These are phyloP conservation scores for Zaprionus camerounensis DNA, from an alignment of 1,140 invertebrate species.

Conservation along the genomic window DNA sequence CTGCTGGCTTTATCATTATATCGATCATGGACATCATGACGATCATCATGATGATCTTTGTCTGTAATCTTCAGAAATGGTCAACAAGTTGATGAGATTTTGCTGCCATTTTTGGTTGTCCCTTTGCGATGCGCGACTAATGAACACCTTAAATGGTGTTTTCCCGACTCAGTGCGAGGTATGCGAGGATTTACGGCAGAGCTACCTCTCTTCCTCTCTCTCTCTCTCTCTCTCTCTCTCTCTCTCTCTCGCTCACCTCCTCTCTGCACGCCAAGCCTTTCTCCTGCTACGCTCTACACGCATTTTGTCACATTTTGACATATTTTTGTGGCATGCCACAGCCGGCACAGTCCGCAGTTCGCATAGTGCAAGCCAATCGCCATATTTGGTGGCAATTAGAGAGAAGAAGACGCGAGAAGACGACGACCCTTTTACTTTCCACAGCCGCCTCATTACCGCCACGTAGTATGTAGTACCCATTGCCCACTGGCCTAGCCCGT, in stretches of 20 bases:
- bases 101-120: constrained; percentile 73
- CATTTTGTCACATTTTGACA: constrained; percentile 83
- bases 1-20: constrained; percentile 51
- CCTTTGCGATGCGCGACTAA: constrained; percentile 68
- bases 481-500: constrained; percentile 51
- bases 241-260: background rate
- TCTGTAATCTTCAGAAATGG: constrained; percentile 62
- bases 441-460: constrained; percentile 7
- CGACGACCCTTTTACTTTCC: constrained; percentile 72
- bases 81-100: constrained; percentile 69
- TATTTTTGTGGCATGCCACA: constrained; percentile 61
- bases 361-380: constrained; percentile 50
- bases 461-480: background rate
- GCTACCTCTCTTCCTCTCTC: too few relatives aligned
- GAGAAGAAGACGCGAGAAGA: constrained; percentile 24
- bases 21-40: constrained; percentile 18
- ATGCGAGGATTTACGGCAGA: constrained; percentile 53
- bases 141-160: constrained; percentile 79
- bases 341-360: constrained; percentile 29
- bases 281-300: constrained; percentile 55
- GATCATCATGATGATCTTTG: constrained; percentile 48
- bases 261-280: constrained; percentile 15
- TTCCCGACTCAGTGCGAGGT: constrained; percentile 24
- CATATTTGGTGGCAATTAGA: constrained; percentile 80
- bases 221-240: background rate